Conservation (phyloP, 2,888 invertebrate genomes). For the Subacronicta megacephala region DNA sequence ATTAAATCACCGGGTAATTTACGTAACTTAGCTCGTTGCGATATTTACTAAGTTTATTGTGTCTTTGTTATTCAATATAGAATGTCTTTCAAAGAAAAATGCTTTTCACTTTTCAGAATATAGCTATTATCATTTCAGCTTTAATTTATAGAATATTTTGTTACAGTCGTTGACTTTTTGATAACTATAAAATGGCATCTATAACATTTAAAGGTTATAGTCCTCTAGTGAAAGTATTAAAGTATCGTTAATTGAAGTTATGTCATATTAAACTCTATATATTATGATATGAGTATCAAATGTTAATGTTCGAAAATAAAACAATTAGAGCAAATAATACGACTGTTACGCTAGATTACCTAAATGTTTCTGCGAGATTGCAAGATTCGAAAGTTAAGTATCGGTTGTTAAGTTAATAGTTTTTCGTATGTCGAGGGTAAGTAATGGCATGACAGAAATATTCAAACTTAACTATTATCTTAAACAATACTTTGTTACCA, state of each 20-base stretch:
- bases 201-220: constrained; percentile 25
- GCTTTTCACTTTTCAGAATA: constrained; percentile 38
- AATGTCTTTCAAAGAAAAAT: constrained; percentile 36
- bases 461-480: too few species aligned
- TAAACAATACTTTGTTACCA: too few species aligned
- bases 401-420: too few species aligned
- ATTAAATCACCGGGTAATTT: constrained; percentile 35
- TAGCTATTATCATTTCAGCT: constrained; percentile 33
- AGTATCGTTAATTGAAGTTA: constrained; percentile 47
- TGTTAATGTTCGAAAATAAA: constrained; percentile 34
- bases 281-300: constrained; percentile 40
- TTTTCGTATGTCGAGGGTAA: too few species aligned
- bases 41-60: constrained; percentile 40
- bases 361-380: constrained; percentile 39
- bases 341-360: constrained; percentile 35
- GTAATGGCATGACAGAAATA: too few species aligned
- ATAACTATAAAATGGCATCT: constrained; percentile 35
- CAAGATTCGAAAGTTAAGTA: constrained; percentile 29
- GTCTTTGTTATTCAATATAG: constrained; percentile 42
- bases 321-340: constrained; percentile 27
- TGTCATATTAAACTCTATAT: constrained; percentile 45
- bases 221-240: constrained; percentile 17
- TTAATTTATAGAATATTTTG: constrained; percentile 16
- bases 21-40: constrained; percentile 26
- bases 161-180: constrained; percentile 2